Evolutionary conservation across 1,140 invertebrate species (phyloP).

Genomic region (Procambarus clarkii): DNA sequence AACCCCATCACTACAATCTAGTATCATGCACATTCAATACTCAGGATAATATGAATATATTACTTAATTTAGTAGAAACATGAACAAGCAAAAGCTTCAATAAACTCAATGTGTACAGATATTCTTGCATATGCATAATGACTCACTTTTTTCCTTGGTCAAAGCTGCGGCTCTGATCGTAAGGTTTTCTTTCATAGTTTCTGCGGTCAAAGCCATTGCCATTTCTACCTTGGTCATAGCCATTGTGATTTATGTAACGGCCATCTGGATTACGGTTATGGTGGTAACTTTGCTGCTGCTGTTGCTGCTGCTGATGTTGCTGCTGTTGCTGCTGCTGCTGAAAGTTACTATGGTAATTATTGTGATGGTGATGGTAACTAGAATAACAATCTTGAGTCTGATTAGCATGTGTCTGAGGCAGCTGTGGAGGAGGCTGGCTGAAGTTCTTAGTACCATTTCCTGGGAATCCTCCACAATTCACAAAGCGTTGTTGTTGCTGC

Average conservation of each 20-base stretch:
- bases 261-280: slow-evolving; percentile 19
- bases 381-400: slow-evolving; percentile 26
- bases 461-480: slow-evolving; percentile 33
- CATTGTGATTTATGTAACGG: slow-evolving; percentile 43
- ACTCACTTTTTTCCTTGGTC: slow-evolving; percentile 15
- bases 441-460: slow-evolving; percentile 56
- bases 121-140: not conserved
- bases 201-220: slow-evolving; percentile 30
- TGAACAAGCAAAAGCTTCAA: not conserved
- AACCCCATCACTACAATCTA: no score
- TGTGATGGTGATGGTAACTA: slow-evolving; percentile 22
- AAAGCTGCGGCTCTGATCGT: slow-evolving; percentile 36
- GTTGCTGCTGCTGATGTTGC: slow-evolving; percentile 35
- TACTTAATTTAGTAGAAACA: no score
- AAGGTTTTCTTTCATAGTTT: slow-evolving; percentile 37
- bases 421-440: slow-evolving; percentile 44
- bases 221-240: slow-evolving; percentile 27
- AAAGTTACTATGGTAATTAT: slow-evolving; percentile 65
- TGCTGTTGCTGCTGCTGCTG: slow-evolving; percentile 49
- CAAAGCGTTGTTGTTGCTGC: slow-evolving; percentile 72
- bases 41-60: no score
- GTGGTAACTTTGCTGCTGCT: slow-evolving; percentile 53
- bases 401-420: slow-evolving; percentile 62
- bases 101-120: not conserved
- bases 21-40: no score